Base-by-base conservation (phyloP, 2,888 invertebrate species). In the Sericinus montela region DNA sequence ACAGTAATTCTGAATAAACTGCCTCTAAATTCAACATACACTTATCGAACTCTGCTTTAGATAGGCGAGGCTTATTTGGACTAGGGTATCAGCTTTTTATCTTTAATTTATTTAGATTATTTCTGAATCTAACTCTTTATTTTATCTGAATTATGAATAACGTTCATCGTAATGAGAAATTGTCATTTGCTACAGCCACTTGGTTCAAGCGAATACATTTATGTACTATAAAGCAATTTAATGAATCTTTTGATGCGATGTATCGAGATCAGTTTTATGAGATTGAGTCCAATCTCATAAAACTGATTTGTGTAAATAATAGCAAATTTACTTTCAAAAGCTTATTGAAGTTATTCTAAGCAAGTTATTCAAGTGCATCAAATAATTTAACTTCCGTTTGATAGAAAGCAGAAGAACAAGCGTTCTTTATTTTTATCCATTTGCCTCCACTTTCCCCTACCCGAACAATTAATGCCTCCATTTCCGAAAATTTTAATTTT, bases 401-500 rank as follows among this genome's bases (percentile, higher is more conserved):
- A 88, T 81, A 83, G 78, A 75, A 80, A 70, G 71, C 78, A 75
- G 74, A 62, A 63, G 62, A 61, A 63, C 62, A 59, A 57, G 37
- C 55, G 53, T 55, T 62, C 60, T 63, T 57, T 52, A 51, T 41
- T 41, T 41, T 36, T 41, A 41, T 15, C 36, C 51, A 48, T 62
- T 59, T 46, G 52, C 54, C 52, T 54, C 60, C 57, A 53, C 55
- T 54, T 53, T 50, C 61, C 57, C 59, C 63, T 49, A 55, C 56
- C 59, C 66, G 61, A 59, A 77, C 80, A 85, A 86, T 84, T 86
- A 86, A 85, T 82, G 82, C 75, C 72, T 67, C 72, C 75, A 82
- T 86, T 86, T 80, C 75, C 72, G 69, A 83, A 77, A 66, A 83
- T 84, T 83, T 81, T 82, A 86, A 84, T 85, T 81, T 78, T 85